Evolutionary conservation across 2,797 vertebrate species (phyloP).

Genomic region (Apodemus agrarius): DNA sequence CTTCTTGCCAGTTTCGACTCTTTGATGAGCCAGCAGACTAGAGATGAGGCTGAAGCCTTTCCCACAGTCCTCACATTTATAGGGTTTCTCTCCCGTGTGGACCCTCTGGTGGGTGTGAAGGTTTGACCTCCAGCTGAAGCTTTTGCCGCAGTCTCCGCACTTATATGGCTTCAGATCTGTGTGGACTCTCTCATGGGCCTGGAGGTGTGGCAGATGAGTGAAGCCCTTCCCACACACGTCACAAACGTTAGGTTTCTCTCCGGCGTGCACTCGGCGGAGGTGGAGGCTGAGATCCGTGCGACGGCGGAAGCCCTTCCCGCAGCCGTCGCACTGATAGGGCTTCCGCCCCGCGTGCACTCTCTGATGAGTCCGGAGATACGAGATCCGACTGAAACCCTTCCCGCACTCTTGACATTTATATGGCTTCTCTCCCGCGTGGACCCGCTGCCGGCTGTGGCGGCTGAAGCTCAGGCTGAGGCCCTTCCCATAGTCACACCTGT

Average conservation of each 20-base stretch:
- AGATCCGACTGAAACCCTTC: slow-evolving; percentile 79
- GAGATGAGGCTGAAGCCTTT: background rate
- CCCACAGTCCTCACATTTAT: background rate
- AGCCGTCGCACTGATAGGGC: slow-evolving; percentile 74
- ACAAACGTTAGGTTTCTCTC: slow-evolving; percentile 76
- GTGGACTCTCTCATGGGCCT: background rate
- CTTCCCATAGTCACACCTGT: slow-evolving; percentile 74
- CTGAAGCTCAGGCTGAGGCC: slow-evolving; percentile 82
- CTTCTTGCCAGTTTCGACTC: slow-evolving; percentile 72
- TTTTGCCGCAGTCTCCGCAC: background rate
- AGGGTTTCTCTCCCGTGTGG: slow-evolving; percentile 49
- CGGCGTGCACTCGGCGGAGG: slow-evolving; percentile 70
- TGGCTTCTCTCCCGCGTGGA: slow-evolving; percentile 82
- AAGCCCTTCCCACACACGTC: slow-evolving; percentile 57
- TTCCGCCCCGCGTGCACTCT: slow-evolving; percentile 77
- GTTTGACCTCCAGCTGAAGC: background rate
- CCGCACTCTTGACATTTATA: slow-evolving; percentile 75
- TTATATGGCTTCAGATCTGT: background rate
- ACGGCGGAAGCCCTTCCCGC: slow-evolving; percentile 80
- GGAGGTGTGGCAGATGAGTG: background rate
- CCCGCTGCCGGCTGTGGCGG: slow-evolving; percentile 80
- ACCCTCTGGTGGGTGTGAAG: slow-evolving; percentile 73
- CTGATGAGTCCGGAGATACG: slow-evolving; percentile 77
- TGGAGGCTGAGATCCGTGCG: slow-evolving; percentile 78
- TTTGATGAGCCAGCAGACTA: background rate